Base-by-base conservation (phyloP, 2,797 vertebrate species). In the Kryptopterus vitreolus region DNA sequence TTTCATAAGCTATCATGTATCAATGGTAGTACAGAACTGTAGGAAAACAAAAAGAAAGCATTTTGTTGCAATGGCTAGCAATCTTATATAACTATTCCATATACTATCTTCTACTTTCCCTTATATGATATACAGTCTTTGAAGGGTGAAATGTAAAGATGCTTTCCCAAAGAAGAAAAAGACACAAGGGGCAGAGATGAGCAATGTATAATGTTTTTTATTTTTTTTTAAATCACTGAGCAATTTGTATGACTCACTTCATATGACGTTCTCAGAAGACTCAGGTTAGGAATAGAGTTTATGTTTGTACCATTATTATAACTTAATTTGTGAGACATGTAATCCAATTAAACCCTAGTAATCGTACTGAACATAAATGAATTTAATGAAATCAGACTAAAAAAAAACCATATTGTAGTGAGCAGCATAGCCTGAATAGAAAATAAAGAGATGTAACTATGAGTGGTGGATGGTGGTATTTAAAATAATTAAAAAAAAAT, bases 1-100 rank as follows among this genome's bases (percentile, higher is more conserved):
- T 52, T 80, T 48, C 31, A 59, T 46, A 52, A 66, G 24, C 26
- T 66, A 24, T 81, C 63, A 55, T 26, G 24, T 38, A 55, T 58
- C 63, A 31, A 29, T 24, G 38, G 66, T 31, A 69, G 38, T 62
- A n/a, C 22, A 35, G 22, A 53, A 53, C 11, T 22, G 22, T n/a
- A 53, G 26, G 16, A 22, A 33, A 24, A 70, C 20, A 33, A 33
- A 43, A 72, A 53, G 9, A n/a, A 55, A 73, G 8, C 12, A 38
- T 33, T 16, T 33, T 71, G 68, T 20, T 52, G 24, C 22, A 53
- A 71, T 52, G 26, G 52, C 1, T 22, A 52, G 10, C 29, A 71
- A 33, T 18, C 26, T 11, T 50, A 70, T 20, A 70, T 16, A 26
- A 9, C 12, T 4, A 22, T 66, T 6, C 43, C 29, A 50, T 10